Base-by-base conservation (phyloP, 2,888 invertebrate genomes). In the Xylota sylvarum region DNA sequence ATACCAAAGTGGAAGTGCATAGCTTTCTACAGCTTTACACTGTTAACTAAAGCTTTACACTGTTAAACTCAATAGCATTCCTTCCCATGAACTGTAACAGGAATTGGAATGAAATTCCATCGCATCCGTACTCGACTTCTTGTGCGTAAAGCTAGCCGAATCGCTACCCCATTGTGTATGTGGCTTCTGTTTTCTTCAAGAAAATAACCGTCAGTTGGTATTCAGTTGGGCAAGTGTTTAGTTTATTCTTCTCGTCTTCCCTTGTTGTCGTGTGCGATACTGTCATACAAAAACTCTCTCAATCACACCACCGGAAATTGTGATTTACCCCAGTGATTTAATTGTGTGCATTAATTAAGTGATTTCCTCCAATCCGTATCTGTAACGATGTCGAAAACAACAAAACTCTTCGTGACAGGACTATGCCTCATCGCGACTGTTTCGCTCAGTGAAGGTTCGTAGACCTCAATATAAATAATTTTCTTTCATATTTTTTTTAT, bases 191-290 rank as follows among this genome's bases (percentile, higher is more conserved):
- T 76, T 77, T 73, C 77, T 43, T 82, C 12, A 82, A 86, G 77
- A 81, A 86, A 82, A 62, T 73, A 86, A 78, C 82, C 82, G 77
- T 86, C 86, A 86, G 86, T 86, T 86, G 82, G 37, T 69, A 73
- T 86, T 86, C 86, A 82, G 86, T 82, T 86, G 86, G 56, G 50
- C 82, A 86, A 86, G 86, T 82, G 86, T 73, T 78, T 78, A 86
- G 86, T 86, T 82, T 82, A 86, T 73, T 72, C 72, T 73, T 72
- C 72, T 58, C 58, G 30, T 58, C 52, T 81, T 74, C 52, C 46
- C 64, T 50, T 35, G 19, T 30, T 17, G 3, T 73, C 40, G 52
- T 40, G 23, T 23, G 43, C 14, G 35, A 69, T 30, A 67, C 10
- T 23, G 23, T 3, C 19, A 55, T 27, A 10, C 14, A 50, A 19